Conservation (phyloP, 2,113 vertebrate genomes). For the Australoheros scitulus region DNA sequence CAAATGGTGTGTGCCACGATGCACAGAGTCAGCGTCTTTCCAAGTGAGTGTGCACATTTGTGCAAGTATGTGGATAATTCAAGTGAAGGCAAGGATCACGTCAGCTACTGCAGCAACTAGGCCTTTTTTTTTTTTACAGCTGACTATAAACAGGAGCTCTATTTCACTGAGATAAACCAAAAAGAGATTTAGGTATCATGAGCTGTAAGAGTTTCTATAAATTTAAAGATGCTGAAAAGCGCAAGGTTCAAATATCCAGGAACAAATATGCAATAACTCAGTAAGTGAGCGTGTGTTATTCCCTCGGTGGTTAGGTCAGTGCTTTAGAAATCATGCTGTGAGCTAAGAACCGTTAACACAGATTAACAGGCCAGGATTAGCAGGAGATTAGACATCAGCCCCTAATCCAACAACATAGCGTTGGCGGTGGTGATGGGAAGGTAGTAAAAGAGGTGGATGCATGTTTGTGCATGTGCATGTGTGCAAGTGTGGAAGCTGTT, state of each 20-base stretch:
- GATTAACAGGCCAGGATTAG: slow-evolving; percentile 71
- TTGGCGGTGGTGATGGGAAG: slow-evolving; percentile 1
- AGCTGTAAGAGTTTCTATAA: background rate
- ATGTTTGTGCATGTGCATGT: background rate
- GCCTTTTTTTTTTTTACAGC: background rate
- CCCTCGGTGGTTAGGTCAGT: slow-evolving; percentile 16
- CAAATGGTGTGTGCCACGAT: slow-evolving; percentile 37
- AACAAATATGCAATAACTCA: slow-evolving; percentile 2
- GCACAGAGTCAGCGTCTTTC: slow-evolving; percentile 17
- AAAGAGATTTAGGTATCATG: background rate
- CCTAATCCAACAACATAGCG: slow-evolving; percentile 51
- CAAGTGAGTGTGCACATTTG: slow-evolving; percentile 42
- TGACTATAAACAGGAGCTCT: background rate
- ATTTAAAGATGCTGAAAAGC: background rate
- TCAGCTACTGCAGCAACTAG: slow-evolving; percentile 42
- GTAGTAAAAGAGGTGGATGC: slow-evolving; percentile 10
- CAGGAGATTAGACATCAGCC: slow-evolving; percentile 63
- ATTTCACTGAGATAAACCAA: background rate
- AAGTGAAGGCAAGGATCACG: slow-evolving; percentile 19
- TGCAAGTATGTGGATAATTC: slow-evolving; percentile 39
- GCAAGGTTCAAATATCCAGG: background rate
- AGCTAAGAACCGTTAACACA: slow-evolving; percentile 46
- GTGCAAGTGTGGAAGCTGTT: background rate
- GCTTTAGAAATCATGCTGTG: slow-evolving; percentile 28
- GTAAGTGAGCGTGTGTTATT: background rate